phyloP scores from a whole-genome alignment of 2,113 vertebrate genomes.

The Chamaetylas fuelleborni region DNA sequence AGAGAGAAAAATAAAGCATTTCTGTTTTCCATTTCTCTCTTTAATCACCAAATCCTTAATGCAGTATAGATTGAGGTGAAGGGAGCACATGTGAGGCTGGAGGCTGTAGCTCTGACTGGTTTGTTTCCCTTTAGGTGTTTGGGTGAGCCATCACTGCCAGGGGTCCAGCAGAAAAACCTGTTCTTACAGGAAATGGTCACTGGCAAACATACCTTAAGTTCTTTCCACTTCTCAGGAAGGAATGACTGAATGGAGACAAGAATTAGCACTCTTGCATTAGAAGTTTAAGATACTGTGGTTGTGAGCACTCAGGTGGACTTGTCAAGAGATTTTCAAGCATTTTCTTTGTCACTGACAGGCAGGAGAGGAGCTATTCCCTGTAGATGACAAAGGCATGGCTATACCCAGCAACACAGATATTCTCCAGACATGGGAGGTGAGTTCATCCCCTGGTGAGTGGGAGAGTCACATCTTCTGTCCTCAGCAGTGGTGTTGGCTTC shows the following conservation, averaged over 20 bases:
- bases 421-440: constrained; percentile 89
- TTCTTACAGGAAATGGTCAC: not conserved
- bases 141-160: not conserved
- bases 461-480: not conserved
- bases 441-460: not conserved
- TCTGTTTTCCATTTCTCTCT: not conserved
- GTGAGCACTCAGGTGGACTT: not conserved
- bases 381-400: constrained; percentile 75
- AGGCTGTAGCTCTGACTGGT: not conserved
- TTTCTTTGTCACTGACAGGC: constrained; percentile 63
- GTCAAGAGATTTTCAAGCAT: not conserved
- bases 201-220: not conserved
- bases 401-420: constrained; percentile 74
- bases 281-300: not conserved
- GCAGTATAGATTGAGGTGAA: not conserved
- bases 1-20: not conserved
- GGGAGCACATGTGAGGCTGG: not conserved
- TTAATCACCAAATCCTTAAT: not conserved
- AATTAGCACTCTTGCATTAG: not conserved
- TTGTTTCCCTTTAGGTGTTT: not conserved
- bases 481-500: not conserved
- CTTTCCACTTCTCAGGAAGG: not conserved
- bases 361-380: constrained; percentile 76
- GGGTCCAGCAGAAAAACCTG: not conserved
- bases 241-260: not conserved